These are phyloP conservation scores for Hyperoplus immaculatus DNA, from an alignment of 2,797 vertebrate species.

Conservation along the genomic window DNA sequence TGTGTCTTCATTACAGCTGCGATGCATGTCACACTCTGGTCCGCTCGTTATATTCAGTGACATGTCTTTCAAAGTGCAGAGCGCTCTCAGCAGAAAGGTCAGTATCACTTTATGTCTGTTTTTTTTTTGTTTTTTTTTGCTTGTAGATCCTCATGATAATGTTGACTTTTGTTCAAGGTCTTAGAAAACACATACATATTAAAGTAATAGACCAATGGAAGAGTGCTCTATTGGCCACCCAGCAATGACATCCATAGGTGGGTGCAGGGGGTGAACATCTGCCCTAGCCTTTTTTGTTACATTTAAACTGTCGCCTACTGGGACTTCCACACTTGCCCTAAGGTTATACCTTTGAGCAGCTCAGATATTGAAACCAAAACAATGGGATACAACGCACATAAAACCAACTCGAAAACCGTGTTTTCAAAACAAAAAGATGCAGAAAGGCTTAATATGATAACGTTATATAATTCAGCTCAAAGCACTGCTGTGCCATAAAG, in stretches of 20 bases:
- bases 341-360: too few species aligned
- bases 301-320: too few species aligned
- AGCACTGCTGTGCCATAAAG: too few species aligned
- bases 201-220: background rate
- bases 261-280: too few species aligned
- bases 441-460: too few species aligned
- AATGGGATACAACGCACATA: too few species aligned
- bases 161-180: background rate
- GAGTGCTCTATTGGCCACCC: background rate
- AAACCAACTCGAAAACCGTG: too few species aligned
- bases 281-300: too few species aligned
- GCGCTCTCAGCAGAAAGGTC: constrained; percentile 1
- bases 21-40: background rate
- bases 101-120: background rate
- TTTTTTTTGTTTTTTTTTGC: background rate
- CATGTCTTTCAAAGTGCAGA: background rate
- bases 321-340: too few species aligned
- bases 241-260: background rate
- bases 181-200: background rate
- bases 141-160: background rate
- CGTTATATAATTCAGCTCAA: too few species aligned
- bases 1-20: constrained; percentile 1
- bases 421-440: too few species aligned
- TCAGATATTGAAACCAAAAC: too few species aligned
- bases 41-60: background rate